Evolutionary conservation across 2,888 invertebrate species (phyloP), one percentile per base, ranked within the genome.

Genomic region (Pinctada fucata): DNA sequence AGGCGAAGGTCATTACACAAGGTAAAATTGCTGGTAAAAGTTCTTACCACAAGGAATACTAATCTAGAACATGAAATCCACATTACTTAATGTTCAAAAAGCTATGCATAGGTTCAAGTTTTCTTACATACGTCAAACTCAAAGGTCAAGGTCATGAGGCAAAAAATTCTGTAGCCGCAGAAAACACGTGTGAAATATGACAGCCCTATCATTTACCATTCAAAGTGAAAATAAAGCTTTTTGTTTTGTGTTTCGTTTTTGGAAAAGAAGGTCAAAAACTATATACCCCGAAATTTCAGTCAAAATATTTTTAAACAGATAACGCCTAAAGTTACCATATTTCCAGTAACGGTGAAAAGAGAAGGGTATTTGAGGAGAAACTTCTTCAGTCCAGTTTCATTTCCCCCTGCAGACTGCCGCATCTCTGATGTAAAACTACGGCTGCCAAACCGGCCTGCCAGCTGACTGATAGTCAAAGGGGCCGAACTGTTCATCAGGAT

Each of bases 381-480:
- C 93, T 99, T 99, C 93, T 97, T 97, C 81, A 99, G 94, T 78
- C 99, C 97, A 75, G 88, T 97, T 93, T 99, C 98, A 87, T 97
- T 98, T 88, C 98, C 98, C 86, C 99, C 94, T 72, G 94, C 93
- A 68, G 94, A 93, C 67, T 90, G 87, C 67, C 92, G 86, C 99
- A 99, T 99, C 94, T 99, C 99, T 94, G 98, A 97, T 48, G 99
- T 98, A 93, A 99, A 99, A 87, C 97, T 99, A 93, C 98, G 98
- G 88, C 99, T 98, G 90, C 99, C 99, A 94, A 99, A 99, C 94
- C 99, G 98, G 93, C 99, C 99, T 92, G 98, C 98, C 88, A 99
- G 95, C 94, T 99, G 99, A 93, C 98, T 98, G 90, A 99, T 95
- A 86, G 98, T 97, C 93, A 99, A 95, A 85, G 98, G 97, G 93